Evolutionary conservation across 2,113 vertebrate species (phyloP), one percentile per base, ranked within the genome.

Genomic region (Lanius collurio): DNA sequence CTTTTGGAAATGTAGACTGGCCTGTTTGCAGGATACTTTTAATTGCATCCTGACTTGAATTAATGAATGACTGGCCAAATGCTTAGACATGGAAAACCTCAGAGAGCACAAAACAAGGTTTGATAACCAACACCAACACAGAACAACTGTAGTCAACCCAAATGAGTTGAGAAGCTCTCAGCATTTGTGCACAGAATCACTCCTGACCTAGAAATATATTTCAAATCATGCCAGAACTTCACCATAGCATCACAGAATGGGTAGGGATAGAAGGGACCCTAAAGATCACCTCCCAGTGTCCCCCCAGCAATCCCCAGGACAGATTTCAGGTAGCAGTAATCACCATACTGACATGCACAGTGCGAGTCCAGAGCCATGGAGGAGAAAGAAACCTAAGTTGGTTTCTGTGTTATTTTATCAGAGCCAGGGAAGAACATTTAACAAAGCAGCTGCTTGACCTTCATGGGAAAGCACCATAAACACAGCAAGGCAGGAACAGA

Each of bases 401-500:
- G 41, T 70, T 82, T 70, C 37, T 77, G 24, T 3, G 1, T 31
- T 83, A 27, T 90, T 96, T 92, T 60, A 84, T 74, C 64, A 31
- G 37, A 64, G 68, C 33, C 82, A 78, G 41, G 53, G 80, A 92
- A 84, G 73, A 94, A 46, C n/a, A 73, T 41, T 74, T 31, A 94
- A 74, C 83, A 93, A 94, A 95, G 81, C 90, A 93, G 88, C 65
- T 95, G 90, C 47, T 56, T 64, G 50, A 77, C 74, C 62, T 89
- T 55, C 70, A 39, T 27, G 39, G 83, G 74, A 63, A 92, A 87
- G 87, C 57, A 55, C 9, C 14, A 2, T 20, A 56, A 92, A 76
- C 77, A 56, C 67, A 67, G 75, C 82, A 68, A 94, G 85, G 83
- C 87, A 94, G 83, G 67, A 91, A 68, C 80, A 94, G 93, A 94